phyloP scores from a whole-genome alignment of 2,888 invertebrate genomes.

The Steinernema scapterisci region DNA sequence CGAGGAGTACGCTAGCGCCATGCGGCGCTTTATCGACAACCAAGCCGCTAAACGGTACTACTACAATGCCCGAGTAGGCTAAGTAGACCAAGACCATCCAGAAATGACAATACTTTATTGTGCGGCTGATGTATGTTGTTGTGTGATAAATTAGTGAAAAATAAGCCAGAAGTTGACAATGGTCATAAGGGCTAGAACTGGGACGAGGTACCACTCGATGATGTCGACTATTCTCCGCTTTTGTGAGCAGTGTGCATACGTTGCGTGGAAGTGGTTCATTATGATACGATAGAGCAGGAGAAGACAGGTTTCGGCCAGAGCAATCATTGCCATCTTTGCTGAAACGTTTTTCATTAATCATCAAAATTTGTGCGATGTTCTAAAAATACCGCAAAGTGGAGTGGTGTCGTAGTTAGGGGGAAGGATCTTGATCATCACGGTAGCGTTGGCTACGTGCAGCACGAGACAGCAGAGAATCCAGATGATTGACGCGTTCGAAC shows the following conservation, averaged over 20 bases:
- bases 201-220: background rate
- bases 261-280: background rate
- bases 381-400: conserved; percentile 25
- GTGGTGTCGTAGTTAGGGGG: conserved; percentile 25
- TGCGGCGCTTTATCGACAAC: conserved; percentile 17
- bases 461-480: conserved; percentile 23
- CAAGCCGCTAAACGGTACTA: conserved; percentile 21
- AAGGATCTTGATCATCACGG: conserved; percentile 11
- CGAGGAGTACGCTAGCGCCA: background rate
- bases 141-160: conserved; percentile 1
- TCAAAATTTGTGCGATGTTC: background rate
- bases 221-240: background rate
- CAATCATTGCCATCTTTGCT: conserved; percentile 16
- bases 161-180: conserved; percentile 20
- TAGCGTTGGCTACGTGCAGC: conserved; percentile 6
- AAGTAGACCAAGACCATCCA: background rate
- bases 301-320: conserved; percentile 10
- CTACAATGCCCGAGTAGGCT: conserved; percentile 25
- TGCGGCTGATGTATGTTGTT: background rate
- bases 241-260: background rate
- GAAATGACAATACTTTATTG: background rate
- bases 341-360: background rate
- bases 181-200: background rate
- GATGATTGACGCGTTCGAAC: conserved; percentile 9
- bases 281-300: conserved; percentile 16